Evolutionary conservation across 1,140 invertebrate species (phyloP).

Genomic region (Drosophila tristis): DNA sequence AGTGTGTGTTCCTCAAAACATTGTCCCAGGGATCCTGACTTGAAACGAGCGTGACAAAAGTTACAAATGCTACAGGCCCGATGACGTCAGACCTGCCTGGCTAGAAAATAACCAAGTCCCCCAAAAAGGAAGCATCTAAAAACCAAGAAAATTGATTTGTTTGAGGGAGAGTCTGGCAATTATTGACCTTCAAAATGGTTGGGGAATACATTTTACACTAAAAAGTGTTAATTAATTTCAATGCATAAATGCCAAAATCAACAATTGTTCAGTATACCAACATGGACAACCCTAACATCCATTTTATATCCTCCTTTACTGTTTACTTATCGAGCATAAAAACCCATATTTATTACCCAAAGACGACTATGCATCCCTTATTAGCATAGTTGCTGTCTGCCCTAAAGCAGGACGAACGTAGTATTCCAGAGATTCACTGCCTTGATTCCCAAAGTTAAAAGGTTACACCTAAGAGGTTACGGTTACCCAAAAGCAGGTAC

Average conservation of each 20-base stretch:
- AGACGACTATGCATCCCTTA: not conserved
- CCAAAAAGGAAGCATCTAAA: slow-evolving; percentile 21
- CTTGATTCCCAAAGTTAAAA: too few relatives aligned
- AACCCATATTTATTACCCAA: not conserved
- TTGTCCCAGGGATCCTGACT: slow-evolving; percentile 45
- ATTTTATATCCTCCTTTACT: too few relatives aligned
- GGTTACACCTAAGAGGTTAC: too few relatives aligned
- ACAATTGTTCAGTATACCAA: too few relatives aligned
- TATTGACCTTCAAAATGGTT: slow-evolving; percentile 22
- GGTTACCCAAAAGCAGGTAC: slow-evolving; percentile 8
- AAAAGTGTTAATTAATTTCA: too few relatives aligned
- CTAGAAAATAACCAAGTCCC: slow-evolving; percentile 30
- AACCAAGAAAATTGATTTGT: slow-evolving; percentile 39
- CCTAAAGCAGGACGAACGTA: not conserved
- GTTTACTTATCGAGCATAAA: not conserved
- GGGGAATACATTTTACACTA: not conserved
- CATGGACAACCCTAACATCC: too few relatives aligned
- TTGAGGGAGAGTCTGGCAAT: slow-evolving; percentile 16
- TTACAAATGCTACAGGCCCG: slow-evolving; percentile 43
- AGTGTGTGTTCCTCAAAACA: slow-evolving; percentile 29
- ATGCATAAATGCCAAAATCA: too few relatives aligned
- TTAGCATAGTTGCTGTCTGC: slow-evolving; percentile 9
- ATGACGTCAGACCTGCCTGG: slow-evolving; percentile 43
- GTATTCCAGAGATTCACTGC: too few relatives aligned
- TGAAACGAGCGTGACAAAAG: slow-evolving; percentile 56